Base-by-base conservation (phyloP, 2,113 vertebrate species). In the Phyllopteryx taeniolatus region DNA sequence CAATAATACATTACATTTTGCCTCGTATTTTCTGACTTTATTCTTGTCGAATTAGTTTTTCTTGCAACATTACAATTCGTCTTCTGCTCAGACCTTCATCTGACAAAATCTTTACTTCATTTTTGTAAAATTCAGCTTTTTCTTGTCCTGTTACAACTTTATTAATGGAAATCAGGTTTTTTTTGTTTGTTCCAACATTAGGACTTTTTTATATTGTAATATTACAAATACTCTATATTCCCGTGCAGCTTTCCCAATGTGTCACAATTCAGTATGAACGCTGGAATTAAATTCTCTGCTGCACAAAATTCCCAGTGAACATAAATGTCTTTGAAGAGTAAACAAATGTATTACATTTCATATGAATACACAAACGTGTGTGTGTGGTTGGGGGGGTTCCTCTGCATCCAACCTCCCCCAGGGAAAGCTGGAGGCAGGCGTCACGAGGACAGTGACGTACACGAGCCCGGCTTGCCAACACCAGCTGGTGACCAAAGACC, bases 401-500 rank as follows among this genome's bases (percentile, higher is more conserved):
- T 80, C 62, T 19, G 57, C 56, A 80, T 81, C 77, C 31, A 64
- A 79, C 83, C 78, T 85, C 20, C 75, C 46, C 71, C 79, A 69
- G 79, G 70, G 81, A 86, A 81, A 82, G 70, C 67, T 77, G 80
- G 85, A 82, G 84, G 71, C 75, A 76, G 68, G 65, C 63, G 68
- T 56, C 67, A 68, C 66, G 8, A 33, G 69, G 83, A 84, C 83
- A 73, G 61, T 89, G 86, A 85, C 82, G 79, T 72, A 81, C 72
- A 71, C 79, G 76, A 64, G 70, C 54, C 68, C 81, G 12, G 5
- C 70, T 61, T 76, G 78, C 70, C 81, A 77, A 87, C 77, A 76
- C 71, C 8, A 19, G 5, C 62, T 77, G 43, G 70, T 85, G 88
- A 87, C 85, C 81, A 85, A 90, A 85, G 81, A 77, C 75, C 84